These are phyloP conservation scores for Corythaeola cristata DNA, from an alignment of 2,113 vertebrate genomes.

Conservation along the genomic window DNA sequence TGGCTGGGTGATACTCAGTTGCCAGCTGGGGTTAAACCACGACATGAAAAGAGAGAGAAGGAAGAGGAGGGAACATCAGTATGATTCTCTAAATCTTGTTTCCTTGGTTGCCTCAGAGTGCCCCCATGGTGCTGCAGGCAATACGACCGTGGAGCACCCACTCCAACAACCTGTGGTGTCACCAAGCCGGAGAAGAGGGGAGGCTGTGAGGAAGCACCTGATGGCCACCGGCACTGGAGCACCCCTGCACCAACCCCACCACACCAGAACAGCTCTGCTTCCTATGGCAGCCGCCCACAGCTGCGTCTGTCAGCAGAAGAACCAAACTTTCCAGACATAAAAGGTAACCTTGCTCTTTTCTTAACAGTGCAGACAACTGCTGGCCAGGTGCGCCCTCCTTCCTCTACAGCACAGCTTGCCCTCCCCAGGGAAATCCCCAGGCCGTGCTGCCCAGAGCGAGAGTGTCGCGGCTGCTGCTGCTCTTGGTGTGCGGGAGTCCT, in stretches of 20 bases:
- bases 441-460: not conserved
- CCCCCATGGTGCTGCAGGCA: accelerated
- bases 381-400: not conserved
- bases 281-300: accelerated
- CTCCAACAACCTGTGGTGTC: accelerated
- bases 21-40: too few relatives aligned
- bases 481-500: not conserved
- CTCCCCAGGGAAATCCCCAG: not conserved
- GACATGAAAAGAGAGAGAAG: not conserved
- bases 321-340: not conserved
- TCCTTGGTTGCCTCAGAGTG: not conserved
- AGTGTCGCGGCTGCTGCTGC: not conserved
- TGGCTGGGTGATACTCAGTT: too few relatives aligned
- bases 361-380: accelerated
- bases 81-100: not conserved
- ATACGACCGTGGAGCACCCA: not conserved
- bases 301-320: accelerated
- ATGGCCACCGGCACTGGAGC: accelerated
- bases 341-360: not conserved
- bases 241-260: accelerated
- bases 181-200: accelerated
- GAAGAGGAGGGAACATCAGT: not conserved
- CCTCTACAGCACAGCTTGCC: not conserved
- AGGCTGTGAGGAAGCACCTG: not conserved
- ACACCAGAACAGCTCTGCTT: not conserved